Evolutionary conservation across 2,888 invertebrate genomes (phyloP).

Genomic region (Ephialtes manifestator): DNA sequence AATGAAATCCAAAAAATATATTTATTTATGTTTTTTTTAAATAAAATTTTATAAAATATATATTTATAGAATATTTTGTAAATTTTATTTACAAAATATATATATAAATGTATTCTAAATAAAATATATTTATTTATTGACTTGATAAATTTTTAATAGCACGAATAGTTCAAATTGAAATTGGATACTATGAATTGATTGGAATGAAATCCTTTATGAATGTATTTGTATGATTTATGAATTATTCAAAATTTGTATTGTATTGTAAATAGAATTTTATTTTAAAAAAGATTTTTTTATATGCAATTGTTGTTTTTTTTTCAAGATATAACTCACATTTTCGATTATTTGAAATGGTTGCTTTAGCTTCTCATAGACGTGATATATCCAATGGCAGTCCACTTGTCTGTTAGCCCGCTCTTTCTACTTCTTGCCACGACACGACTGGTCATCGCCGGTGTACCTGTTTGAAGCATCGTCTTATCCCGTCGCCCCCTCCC

Average conservation of each 20-base stretch:
- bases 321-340: slow-evolving; percentile 35
- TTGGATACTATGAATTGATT: background rate
- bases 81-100: too few relatives aligned
- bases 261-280: too few relatives aligned
- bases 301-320: background rate
- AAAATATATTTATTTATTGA: background rate
- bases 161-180: background rate
- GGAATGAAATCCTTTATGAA: background rate
- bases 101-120: background rate
- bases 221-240: background rate
- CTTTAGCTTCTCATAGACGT: slow-evolving; percentile 1
- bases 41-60: too few relatives aligned
- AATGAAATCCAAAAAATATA: too few relatives aligned
- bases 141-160: background rate
- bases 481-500: slow-evolving; percentile 6
- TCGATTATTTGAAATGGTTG: slow-evolving; percentile 13
- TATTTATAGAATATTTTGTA: too few relatives aligned
- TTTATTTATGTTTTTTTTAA: too few relatives aligned
- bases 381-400: slow-evolving; percentile 25
- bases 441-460: slow-evolving; percentile 47
- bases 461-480: slow-evolving; percentile 47
- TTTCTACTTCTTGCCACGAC: slow-evolving; percentile 25
- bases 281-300: background rate
- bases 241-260: too few relatives aligned
- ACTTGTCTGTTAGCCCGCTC: slow-evolving; percentile 5